Conservation (phyloP, 2,888 invertebrate genomes). For the Diarsia brunnea region DNA sequence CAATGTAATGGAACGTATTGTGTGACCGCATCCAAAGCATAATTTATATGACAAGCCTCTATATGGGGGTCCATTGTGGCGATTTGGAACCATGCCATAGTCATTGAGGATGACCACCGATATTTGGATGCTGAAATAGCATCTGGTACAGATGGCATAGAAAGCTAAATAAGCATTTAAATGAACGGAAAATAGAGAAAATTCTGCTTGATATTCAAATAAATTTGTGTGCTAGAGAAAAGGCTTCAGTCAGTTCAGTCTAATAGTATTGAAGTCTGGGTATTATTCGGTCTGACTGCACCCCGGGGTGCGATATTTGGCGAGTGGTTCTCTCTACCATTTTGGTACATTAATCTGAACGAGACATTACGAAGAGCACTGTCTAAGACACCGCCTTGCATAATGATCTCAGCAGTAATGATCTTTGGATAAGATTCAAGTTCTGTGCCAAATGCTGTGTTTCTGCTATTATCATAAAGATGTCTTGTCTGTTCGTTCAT, state of each 20-base stretch:
- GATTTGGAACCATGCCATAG: constrained; percentile 85
- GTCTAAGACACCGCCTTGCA: constrained; percentile 70
- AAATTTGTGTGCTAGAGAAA: constrained; percentile 25
- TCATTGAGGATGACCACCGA: constrained; percentile 67
- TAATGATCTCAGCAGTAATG: constrained; percentile 64
- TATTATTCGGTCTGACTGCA: constrained; percentile 54
- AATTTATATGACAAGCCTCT: constrained; percentile 82
- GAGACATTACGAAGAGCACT: constrained; percentile 56
- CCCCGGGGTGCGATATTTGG: constrained; percentile 61
- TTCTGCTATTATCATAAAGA: constrained; percentile 53
- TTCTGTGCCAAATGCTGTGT: constrained; percentile 62
- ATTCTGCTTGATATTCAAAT: constrained; percentile 26
- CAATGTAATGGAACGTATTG: constrained; percentile 82
- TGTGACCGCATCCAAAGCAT: constrained; percentile 75
- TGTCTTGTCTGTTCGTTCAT: constrained; percentile 41
- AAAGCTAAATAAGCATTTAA: constrained; percentile 36
- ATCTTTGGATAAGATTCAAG: constrained; percentile 64
- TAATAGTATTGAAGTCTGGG: constrained; percentile 37
- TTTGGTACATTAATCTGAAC: constrained; percentile 67
- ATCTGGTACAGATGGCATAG: constrained; percentile 62
- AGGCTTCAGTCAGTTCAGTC: constrained; percentile 41
- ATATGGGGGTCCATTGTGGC: constrained; percentile 74
- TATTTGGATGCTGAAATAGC: constrained; percentile 68
- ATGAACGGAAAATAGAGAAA: constrained; percentile 25
- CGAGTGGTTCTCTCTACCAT: constrained; percentile 45